Evolutionary conservation across 2,888 invertebrate genomes (phyloP), one percentile per base, ranked within the genome.

Genomic region (Holacanthella duospinosa): DNA sequence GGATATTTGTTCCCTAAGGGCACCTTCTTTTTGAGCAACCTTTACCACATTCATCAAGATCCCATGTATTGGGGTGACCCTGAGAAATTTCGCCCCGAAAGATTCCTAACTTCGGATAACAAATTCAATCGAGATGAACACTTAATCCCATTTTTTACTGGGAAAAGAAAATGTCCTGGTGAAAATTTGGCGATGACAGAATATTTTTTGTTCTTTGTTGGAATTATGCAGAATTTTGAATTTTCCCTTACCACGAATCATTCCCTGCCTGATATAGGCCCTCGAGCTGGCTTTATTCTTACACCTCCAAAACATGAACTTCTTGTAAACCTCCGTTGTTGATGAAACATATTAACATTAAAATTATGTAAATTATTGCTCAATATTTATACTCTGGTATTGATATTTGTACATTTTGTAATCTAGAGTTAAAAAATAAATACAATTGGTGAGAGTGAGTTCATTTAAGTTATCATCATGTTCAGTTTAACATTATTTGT

Each of bases 121-220:
- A 59, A 26, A 53, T 55, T 67, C 54, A 65, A 63, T 4, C 74
- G 68, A 55, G 71, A 73, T 64, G 74, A 74, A 44, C 65, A 66
- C 43, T 58, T 74, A 6, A 71, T 74, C 48, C 69, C 73, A 6
- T 74, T 74, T 43, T 72, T 72, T 55, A 71, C 69, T 27, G 74
- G 74, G 55, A 71, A 70, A 61, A 48, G 72, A 26, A 60, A 63
- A 0, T 72, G 70, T 63, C 69, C 68, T 29, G 70, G 66, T 6
- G 70, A 72, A 62, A 56, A 53, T n/a, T 61, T 72, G 44, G 72
- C 70, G 6, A 61, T 69, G 64, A 36, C 64, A 16, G 68, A 72
- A 53, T 70, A 61, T 29, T 72, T 71, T 58, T 55, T 72, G 53
- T 72, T 72, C 58, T 69, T 72, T 48, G 64, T 69, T n/a, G 69